Conservation (phyloP, 2,113 vertebrate species). For the Cephalopterus ornatus region DNA sequence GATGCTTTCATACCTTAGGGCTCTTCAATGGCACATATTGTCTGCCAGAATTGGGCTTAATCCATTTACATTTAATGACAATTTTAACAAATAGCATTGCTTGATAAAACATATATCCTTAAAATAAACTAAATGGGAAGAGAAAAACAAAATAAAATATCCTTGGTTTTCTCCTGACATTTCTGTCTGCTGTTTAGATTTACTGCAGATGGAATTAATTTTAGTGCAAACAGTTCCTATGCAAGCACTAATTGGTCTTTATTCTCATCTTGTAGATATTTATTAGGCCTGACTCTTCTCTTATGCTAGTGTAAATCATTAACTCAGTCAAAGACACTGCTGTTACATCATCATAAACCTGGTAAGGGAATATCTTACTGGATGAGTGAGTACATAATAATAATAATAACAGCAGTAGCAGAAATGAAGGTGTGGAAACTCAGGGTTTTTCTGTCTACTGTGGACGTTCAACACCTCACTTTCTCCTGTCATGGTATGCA, state of each 20-base stretch:
- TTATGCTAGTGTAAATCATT: background rate
- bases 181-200: background rate
- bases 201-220: background rate
- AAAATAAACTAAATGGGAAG: background rate
- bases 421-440: background rate
- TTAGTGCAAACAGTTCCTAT: background rate
- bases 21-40: background rate
- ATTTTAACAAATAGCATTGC: background rate
- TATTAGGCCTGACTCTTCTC: background rate
- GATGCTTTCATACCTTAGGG: background rate
- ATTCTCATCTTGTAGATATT: background rate
- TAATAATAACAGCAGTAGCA: background rate
- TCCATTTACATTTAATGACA: background rate
- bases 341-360: background rate
- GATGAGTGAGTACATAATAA: background rate
- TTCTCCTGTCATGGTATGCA: background rate
- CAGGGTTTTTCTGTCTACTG: background rate
- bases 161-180: background rate
- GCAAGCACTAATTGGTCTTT: slow-evolving; percentile 15
- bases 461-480: background rate
- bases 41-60: background rate
- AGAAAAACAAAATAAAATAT: background rate
- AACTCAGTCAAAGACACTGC: background rate
- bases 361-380: background rate
- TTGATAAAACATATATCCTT: background rate